Conservation (phyloP, 2,888 invertebrate species). For the Papilio gigon region DNA sequence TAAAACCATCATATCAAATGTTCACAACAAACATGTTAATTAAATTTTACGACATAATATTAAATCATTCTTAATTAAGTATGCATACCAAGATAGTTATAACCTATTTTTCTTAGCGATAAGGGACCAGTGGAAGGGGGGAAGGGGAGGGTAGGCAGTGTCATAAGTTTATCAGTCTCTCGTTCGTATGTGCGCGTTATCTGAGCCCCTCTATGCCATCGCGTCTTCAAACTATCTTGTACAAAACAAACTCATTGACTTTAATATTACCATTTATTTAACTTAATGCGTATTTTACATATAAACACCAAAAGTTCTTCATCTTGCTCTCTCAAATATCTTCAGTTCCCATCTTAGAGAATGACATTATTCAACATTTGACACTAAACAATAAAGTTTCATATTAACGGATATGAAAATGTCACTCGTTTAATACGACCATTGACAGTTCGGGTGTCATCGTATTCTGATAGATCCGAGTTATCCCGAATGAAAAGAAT, state of each 20-base stretch:
- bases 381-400: too few species aligned
- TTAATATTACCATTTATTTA: not conserved
- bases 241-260: not conserved
- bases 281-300: not conserved
- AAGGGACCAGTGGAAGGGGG: slow-evolving; percentile 9
- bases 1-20: not conserved
- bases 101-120: slow-evolving; percentile 41
- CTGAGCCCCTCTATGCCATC: slow-evolving; percentile 34
- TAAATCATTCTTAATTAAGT: slow-evolving; percentile 8
- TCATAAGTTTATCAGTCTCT: slow-evolving; percentile 29
- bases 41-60: slow-evolving; percentile 13
- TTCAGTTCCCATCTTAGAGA: too few species aligned
- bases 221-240: not conserved
- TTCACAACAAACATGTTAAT: not conserved
- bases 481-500: too few species aligned
- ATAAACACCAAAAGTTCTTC: too few species aligned
- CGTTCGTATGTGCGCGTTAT: slow-evolving; percentile 31
- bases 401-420: too few species aligned
- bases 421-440: too few species aligned
- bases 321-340: too few species aligned
- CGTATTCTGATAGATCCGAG: too few species aligned
- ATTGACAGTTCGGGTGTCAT: too few species aligned
- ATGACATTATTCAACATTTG: too few species aligned
- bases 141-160: not conserved
- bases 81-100: slow-evolving; percentile 1